Evolutionary conservation across 2,888 invertebrate genomes (phyloP).

Genomic region (Keiferia lycopersicella): DNA sequence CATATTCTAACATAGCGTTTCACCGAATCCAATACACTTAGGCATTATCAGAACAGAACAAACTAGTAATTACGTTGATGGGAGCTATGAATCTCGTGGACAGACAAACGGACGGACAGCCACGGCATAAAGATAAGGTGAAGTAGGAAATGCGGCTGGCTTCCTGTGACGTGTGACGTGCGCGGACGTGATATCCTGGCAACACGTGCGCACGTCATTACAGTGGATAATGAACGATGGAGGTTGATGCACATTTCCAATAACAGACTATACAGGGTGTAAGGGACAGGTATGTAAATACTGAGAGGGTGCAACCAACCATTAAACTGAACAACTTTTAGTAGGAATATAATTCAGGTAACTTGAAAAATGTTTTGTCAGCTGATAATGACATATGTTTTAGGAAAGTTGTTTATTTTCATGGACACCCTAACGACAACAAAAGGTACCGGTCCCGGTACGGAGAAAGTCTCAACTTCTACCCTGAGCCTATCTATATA

Average conservation of each 20-base stretch:
- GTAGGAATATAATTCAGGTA: too few species aligned
- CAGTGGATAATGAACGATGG: too few species aligned
- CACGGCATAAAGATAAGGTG: conserved; percentile 60
- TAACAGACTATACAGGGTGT: too few species aligned
- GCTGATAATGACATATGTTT: too few species aligned
- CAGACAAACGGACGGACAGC: conserved; percentile 52
- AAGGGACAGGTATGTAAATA: too few species aligned
- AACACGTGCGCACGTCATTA: background rate
- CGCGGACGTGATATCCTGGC: conserved; percentile 67
- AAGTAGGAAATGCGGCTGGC: conserved; percentile 29
- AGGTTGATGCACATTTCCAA: too few species aligned
- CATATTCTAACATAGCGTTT: background rate
- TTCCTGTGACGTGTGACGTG: conserved; percentile 68
- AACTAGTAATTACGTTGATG: background rate
- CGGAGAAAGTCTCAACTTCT: background rate
- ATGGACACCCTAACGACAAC: background rate
- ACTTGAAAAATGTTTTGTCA: too few species aligned
- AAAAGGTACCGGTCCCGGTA: background rate
- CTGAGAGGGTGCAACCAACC: too few species aligned
- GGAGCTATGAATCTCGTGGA: background rate
- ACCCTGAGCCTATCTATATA: too few species aligned
- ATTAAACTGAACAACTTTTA: too few species aligned
- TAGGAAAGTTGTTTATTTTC: too few species aligned
- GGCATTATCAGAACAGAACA: background rate
- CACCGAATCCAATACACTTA: too few species aligned